A percentile compares a stretch with the other conserved stretches of the same genome.
These are phyloP conservation scores for human (Homo sapiens) DNA, from an alignment of 2,113 vertebrate species.

Conservation along the genomic window DNA sequence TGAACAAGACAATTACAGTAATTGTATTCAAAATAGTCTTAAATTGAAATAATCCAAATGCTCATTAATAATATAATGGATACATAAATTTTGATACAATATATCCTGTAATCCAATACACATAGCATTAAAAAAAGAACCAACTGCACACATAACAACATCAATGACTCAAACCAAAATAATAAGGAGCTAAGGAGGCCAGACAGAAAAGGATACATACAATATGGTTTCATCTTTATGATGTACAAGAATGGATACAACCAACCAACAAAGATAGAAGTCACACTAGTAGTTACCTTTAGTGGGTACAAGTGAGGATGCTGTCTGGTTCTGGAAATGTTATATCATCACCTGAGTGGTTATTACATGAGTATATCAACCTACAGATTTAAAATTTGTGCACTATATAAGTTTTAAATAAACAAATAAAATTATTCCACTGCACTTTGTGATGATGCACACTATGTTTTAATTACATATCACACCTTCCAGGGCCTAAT, in stretches of 20 bases:
- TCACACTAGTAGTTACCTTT: background rate
- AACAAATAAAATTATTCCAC: background rate
- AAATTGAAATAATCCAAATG: constrained; percentile 33
- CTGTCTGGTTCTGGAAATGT: background rate
- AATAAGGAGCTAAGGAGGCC: background rate
- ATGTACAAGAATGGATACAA: background rate
- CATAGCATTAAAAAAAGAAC: background rate
- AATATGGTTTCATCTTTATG: background rate
- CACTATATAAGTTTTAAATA: background rate
- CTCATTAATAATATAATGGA: background rate
- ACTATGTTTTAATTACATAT: constrained; percentile 5
- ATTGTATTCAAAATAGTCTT: background rate
- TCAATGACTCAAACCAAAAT: background rate
- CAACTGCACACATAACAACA: background rate
- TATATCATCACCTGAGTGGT: background rate
- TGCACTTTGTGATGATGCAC: background rate
- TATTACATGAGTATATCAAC: background rate
- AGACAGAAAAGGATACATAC: background rate
- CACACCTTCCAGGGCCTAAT: background rate
- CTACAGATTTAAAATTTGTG: background rate
- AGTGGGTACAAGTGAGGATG: background rate
- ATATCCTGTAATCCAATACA: background rate
- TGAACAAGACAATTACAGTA: constrained; percentile 37
- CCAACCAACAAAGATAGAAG: background rate
- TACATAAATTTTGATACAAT: background rate